Base-by-base conservation (phyloP, 2,888 invertebrate genomes). In the Nemoura dubitans region DNA sequence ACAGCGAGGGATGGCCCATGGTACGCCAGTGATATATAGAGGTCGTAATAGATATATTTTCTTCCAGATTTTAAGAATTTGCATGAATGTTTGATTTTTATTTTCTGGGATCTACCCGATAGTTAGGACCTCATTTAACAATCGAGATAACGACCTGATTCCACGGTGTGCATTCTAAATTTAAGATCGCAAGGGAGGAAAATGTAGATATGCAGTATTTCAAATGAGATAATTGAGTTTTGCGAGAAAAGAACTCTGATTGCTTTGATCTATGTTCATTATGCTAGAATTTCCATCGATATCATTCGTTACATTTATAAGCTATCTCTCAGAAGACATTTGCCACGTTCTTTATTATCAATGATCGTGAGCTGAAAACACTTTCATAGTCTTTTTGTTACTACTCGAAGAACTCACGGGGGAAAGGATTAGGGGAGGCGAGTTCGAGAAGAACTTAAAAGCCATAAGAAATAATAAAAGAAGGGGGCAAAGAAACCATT, bases 401-500 rank as follows among this genome's bases (percentile, higher is more conserved):
- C 29, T 81, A 30, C 59, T 59, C 14, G 81, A 1, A 7, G 14
- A 30, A 81, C 29, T 81, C 30, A n/a, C 29, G 16, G 6, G 59
- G 59, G 81, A 78, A 78, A 81, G 28, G 81, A 28, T 81, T 81
- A 81, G 30, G 29, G 81, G 16, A 81, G 81, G 59, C 59, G 59
- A 81, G 81, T 81, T 81, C 30, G 27, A 21, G 81, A 28, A 78
- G 28, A 81, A 81, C 81, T 84, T 84, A 59, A 43, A 84, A 84
- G 59, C 59, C 76, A 84, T 28, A 21, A 59, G 84, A 84, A 84
- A 84, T 84, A 84, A 84, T 84, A 84, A 59, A 84, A 59, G 59
- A 76, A 26, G 84, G n/a, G 81, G 76, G 28, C 5, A 59, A 76
- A 27, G 28, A 59, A 76, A 27, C 84, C 27, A 84, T 76, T 76